Percentiles rank a stretch among this genome's conserved stretches.
Conservation (phyloP, 1,140 invertebrate genomes). For the Brachionus plicatilis region DNA sequence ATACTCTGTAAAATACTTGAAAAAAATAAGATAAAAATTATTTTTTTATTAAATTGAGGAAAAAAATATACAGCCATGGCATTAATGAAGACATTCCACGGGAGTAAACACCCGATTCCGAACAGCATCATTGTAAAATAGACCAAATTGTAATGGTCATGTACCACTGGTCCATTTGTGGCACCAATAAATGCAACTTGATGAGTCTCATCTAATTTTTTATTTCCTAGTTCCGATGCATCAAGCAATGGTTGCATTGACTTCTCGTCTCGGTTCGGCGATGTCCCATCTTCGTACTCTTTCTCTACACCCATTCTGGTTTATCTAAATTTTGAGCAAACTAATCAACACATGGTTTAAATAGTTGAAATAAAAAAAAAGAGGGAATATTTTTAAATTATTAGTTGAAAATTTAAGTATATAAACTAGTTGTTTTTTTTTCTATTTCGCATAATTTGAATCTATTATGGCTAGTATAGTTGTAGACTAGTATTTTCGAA, state of each 20-base stretch:
- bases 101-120: not conserved
- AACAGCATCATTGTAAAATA: constrained; percentile 26
- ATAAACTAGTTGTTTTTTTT: not conserved
- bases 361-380: not conserved
- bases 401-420: not conserved
- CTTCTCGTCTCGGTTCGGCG: not conserved
- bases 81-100: constrained; percentile 30
- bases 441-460: not conserved
- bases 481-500: not conserved
- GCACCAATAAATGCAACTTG: not conserved
- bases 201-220: not conserved
- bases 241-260: not conserved
- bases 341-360: not conserved
- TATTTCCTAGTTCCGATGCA: not conserved
- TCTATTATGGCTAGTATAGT: not conserved
- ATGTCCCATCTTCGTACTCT: not conserved
- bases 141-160: not conserved
- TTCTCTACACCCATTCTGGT: not conserved
- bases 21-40: not conserved
- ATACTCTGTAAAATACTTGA: constrained; percentile 32
- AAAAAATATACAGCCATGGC: not conserved
- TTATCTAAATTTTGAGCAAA: not conserved
- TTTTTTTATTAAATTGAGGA: not conserved
- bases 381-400: not conserved
- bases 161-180: not conserved